A percentile compares a stretch with the other conserved stretches of the same genome.
These are phyloP conservation scores for Entomobrya proxima DNA, from an alignment of 2,888 invertebrate species.

Conservation along the genomic window DNA sequence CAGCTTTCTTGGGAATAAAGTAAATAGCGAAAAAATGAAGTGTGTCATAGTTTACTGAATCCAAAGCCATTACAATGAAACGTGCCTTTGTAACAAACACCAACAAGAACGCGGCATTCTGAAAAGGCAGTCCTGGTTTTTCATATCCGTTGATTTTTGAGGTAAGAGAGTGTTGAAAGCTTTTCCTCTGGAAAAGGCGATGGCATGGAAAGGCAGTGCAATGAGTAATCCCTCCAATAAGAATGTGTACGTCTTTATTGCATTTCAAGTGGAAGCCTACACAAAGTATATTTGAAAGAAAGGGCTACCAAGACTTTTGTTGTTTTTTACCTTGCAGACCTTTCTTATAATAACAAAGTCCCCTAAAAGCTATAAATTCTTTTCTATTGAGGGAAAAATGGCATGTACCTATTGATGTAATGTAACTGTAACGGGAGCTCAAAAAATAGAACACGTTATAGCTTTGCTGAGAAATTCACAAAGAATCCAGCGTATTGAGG, in stretches of 20 bases:
- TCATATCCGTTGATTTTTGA: not conserved
- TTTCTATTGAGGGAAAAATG: constrained; percentile 12
- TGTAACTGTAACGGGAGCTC: not conserved
- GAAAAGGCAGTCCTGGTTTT: not conserved
- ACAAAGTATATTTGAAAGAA: no score
- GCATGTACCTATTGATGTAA: not conserved
- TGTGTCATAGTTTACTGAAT: constrained; percentile 17
- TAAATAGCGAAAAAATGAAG: not conserved
- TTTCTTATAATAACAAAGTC: not conserved
- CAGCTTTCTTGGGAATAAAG: constrained; percentile 15
- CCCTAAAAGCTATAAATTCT: not conserved
- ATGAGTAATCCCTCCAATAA: no score
- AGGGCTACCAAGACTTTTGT: no score
- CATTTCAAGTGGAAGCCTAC: no score
- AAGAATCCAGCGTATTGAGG: constrained; percentile 36
- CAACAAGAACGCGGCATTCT: not conserved
- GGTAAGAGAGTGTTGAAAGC: constrained; percentile 10
- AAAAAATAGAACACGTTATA: constrained; percentile 12
- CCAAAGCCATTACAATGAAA: constrained; percentile 4
- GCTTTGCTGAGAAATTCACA: constrained; percentile 4
- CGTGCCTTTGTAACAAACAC: not conserved
- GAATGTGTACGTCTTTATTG: not conserved
- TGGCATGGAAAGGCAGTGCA: not conserved
- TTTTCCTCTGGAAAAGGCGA: constrained; percentile 9
- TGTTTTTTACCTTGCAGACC: not conserved